Base-by-base conservation (phyloP, 2,113 vertebrate genomes). In the Paraplagusia blochii region DNA sequence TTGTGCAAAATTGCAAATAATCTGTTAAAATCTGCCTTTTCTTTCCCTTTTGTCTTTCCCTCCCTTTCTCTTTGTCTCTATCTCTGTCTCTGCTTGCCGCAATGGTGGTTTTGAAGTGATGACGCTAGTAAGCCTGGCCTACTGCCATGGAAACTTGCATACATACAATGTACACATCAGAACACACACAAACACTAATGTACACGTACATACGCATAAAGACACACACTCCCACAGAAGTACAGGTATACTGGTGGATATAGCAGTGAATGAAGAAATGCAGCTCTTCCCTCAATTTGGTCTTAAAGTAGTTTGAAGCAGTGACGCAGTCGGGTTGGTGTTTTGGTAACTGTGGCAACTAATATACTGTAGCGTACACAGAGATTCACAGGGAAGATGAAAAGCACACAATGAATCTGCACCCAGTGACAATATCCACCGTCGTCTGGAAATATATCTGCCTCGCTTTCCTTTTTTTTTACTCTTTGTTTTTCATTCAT, bases 41-140 rank as follows among this genome's bases (percentile, higher is more conserved):
- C 65, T 54, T 72, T 29, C 56, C 17, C 17, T 47, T 22, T 51
- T 54, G 15, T n/a, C 48, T 43, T 0, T 17, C 46, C 40, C 18
- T 35, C 29, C 63, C 54, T 71, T 22, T 58, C 15, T 33, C 47
- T 11, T 44, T 45, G 0, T 17, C 44, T 35, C 66, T 14, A 14
- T 34, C 40, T 58, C 72, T 71, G 69, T 79, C 66, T 67, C 73
- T 65, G 50, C 81, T 87, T 58, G 35, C 82, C 82, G 72, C 57
- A 52, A 84, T 85, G 84, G 85, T 86, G 79, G 76, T 76, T 87
- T 87, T 80, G 74, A 87, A 86, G 78, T 76, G 79, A 87, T 87
- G 85, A 87, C 74, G 80, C 69, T 60, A 70, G 79, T 66, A 44
- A 48, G 59, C 59, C 48, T 12, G 33, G 62, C 66, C 68, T 4